A percentile compares a stretch with the other conserved stretches of the same genome.
These are phyloP conservation scores for Euclidia mi DNA, from an alignment of 2,888 invertebrate species.

Conservation along the genomic window DNA sequence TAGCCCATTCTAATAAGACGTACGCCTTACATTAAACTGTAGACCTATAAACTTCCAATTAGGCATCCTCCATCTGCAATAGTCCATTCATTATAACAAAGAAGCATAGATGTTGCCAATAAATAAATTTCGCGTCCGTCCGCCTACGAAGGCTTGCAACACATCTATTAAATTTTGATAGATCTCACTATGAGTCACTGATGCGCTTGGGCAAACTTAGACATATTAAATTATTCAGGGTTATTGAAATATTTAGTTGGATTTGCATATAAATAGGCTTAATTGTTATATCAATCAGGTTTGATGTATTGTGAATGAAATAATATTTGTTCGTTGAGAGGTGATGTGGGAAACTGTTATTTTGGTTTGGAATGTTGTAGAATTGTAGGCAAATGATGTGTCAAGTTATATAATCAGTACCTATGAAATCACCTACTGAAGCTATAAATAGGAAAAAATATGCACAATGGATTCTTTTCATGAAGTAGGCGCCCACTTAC, in stretches of 20 bases:
- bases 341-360: not conserved
- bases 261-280: slow-evolving; percentile 53
- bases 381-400: no score
- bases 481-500: no score
- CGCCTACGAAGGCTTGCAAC: slow-evolving; percentile 76
- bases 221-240: slow-evolving; percentile 55
- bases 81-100: slow-evolving; percentile 64
- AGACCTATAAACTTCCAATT: slow-evolving; percentile 51
- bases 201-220: slow-evolving; percentile 54
- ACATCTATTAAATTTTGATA: slow-evolving; percentile 82
- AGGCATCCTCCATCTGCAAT: slow-evolving; percentile 43
- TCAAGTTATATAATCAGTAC: no score
- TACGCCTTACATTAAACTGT: slow-evolving; percentile 23
- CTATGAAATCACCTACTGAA: no score
- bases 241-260: slow-evolving; percentile 46
- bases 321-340: slow-evolving; percentile 7
- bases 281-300: slow-evolving; percentile 45
- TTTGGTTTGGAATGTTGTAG: not conserved
- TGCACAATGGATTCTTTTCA: no score
- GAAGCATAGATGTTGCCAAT: slow-evolving; percentile 65
- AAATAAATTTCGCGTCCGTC: slow-evolving; percentile 67
- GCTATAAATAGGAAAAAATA: no score
- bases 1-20: slow-evolving; percentile 34
- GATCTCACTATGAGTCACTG: slow-evolving; percentile 64
- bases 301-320: slow-evolving; percentile 12